These are phyloP conservation scores for Crypturellus tataupa DNA, from an alignment of 2,797 vertebrate genomes.

Conservation along the genomic window DNA sequence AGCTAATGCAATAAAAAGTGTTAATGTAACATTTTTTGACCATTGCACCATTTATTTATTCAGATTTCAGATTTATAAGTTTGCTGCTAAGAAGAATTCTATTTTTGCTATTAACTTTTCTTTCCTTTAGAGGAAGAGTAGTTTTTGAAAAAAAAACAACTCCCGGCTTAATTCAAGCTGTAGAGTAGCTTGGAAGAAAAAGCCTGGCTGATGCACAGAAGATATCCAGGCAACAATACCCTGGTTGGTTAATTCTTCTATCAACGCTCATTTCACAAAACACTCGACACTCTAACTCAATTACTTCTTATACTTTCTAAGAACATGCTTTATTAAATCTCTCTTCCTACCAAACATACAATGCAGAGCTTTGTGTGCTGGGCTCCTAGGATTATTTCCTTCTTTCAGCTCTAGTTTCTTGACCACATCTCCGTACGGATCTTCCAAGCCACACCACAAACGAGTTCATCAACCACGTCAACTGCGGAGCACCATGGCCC, in stretches of 20 bases:
- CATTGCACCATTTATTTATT: background rate
- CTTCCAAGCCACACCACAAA: background rate
- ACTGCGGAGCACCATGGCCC: rapidly evolving
- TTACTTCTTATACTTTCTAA: background rate
- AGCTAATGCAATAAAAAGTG: background rate
- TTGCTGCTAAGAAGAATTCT: background rate
- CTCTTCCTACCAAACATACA: background rate
- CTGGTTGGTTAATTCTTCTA: background rate
- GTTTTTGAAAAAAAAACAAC: background rate
- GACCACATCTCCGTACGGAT: background rate
- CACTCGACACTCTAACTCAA: background rate
- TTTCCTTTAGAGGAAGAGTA: background rate
- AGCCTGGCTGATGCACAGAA: background rate
- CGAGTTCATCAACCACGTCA: background rate
- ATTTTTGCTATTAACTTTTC: background rate
- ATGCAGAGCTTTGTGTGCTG: background rate
- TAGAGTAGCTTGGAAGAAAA: background rate
- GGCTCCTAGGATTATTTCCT: background rate
- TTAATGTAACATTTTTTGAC: background rate
- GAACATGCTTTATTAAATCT: background rate
- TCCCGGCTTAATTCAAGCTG: background rate
- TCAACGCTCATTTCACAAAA: slow-evolving; percentile 6
- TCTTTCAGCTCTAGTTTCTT: background rate
- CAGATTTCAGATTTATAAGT: background rate
- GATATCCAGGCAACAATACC: background rate